Conservation (phyloP, 2,888 invertebrate genomes). For the Eubasilissa splendida region DNA sequence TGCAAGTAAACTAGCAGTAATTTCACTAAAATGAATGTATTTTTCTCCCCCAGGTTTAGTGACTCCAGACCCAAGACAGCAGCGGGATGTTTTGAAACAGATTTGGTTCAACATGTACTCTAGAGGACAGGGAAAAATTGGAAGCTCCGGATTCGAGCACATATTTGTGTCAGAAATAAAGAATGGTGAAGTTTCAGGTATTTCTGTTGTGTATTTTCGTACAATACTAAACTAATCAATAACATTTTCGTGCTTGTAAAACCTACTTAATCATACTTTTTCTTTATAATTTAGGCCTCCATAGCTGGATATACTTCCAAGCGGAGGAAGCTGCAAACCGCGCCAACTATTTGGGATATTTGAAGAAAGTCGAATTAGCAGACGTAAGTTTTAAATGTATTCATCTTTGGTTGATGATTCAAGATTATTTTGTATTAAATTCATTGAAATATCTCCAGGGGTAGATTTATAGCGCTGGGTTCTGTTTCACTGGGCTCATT, state of each 20-base stretch:
- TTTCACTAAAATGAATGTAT: too few species aligned
- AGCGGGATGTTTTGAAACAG: conserved; percentile 80
- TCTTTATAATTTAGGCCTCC: conserved; percentile 76
- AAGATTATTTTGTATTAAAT: too few species aligned
- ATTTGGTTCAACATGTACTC: conserved; percentile 90
- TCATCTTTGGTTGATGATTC: not conserved
- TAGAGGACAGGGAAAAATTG: conserved; percentile 82
- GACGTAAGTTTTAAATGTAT: conserved; percentile 73
- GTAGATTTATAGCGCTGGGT: too few species aligned
- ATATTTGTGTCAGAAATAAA: conserved; percentile 92
- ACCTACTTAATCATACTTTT: too few species aligned
- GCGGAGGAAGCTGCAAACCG: conserved; percentile 81
- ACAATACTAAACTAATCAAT: not conserved
- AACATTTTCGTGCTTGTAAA: not conserved
- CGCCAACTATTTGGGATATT: conserved; percentile 85
- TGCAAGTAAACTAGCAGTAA: too few species aligned
- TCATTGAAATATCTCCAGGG: too few species aligned
- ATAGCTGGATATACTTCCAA: conserved; percentile 92
- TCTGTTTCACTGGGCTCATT: too few species aligned
- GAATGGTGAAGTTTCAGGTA: conserved; percentile 79
- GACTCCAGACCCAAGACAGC: conserved; percentile 77
- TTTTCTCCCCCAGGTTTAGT: conserved; percentile 70
- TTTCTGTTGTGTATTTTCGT: not conserved
- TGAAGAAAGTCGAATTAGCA: conserved; percentile 80
- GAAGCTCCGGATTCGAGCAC: conserved; percentile 95